Conservation (phyloP, 2,888 invertebrate genomes). For the Encarsia formosa region DNA sequence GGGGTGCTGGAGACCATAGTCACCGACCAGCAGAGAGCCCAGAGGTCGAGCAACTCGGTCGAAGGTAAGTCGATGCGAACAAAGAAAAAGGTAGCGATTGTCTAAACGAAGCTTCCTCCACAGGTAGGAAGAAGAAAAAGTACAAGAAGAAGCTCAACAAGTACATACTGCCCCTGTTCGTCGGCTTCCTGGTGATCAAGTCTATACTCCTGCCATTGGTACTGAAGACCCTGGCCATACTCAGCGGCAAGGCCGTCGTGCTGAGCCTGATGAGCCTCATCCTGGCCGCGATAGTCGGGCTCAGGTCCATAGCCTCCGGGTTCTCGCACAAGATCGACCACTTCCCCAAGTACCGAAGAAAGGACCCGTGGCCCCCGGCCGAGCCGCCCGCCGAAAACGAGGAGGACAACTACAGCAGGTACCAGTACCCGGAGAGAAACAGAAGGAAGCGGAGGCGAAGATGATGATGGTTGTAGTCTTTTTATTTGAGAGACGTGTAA, state of each 20-base stretch:
- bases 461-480: no score
- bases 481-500: no score
- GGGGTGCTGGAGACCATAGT: no score
- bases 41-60: no score
- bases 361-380: conserved; percentile 29
- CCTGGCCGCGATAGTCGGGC: conserved; percentile 61
- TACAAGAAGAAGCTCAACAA: conserved; percentile 54
- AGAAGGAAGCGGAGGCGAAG: no score
- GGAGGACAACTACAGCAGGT: background rate
- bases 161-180: conserved; percentile 59
- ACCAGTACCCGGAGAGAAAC: no score
- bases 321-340: conserved; percentile 31
- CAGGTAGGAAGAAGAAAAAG: conserved; percentile 46
- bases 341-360: conserved; percentile 42
- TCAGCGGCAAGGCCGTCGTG: conserved; percentile 60
- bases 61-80: no score
- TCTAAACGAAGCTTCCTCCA: conserved; percentile 18
- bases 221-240: conserved; percentile 64
- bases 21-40: no score
- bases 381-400: background rate
- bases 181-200: conserved; percentile 64
- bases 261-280: conserved; percentile 56
- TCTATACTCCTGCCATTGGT: conserved; percentile 64
- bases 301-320: conserved; percentile 53
- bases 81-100: no score